Percentiles rank a stretch among this genome's conserved stretches.
Conservation (phyloP, 2,888 invertebrate genomes). For the Chrysodeixis includens region DNA sequence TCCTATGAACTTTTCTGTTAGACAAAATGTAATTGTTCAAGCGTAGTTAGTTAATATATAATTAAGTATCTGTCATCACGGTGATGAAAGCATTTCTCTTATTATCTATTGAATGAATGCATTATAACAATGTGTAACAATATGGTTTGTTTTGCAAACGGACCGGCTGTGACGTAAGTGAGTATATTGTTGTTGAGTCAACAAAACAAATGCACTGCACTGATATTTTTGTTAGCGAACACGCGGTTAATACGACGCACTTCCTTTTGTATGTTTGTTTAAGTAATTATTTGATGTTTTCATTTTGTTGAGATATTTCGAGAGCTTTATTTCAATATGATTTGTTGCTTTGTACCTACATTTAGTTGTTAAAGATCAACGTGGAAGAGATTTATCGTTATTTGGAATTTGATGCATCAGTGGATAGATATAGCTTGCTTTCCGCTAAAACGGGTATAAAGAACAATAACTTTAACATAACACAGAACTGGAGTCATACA, state of each 20-base stretch:
- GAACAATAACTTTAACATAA: no score
- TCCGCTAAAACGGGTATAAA: neutral
- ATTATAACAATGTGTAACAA: conserved; percentile 43
- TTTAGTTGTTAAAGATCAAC: conserved; percentile 16
- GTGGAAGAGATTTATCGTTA: neutral
- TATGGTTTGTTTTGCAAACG: conserved; percentile 53
- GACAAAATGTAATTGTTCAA: neutral
- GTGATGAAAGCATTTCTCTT: conserved; percentile 4
- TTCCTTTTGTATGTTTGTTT: conserved; percentile 52
- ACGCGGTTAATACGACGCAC: conserved; percentile 46
- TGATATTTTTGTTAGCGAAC: conserved; percentile 43
- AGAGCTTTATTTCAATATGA: conserved; percentile 19
- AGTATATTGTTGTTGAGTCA: conserved; percentile 49
- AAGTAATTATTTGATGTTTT: conserved; percentile 55
- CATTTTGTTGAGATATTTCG: conserved; percentile 45
- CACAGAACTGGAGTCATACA: no score
- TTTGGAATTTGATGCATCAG: neutral
- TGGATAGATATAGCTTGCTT: neutral
- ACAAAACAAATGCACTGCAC: conserved; percentile 41
- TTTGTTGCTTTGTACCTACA: conserved; percentile 17
- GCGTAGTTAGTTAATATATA: neutral
- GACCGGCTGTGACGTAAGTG: conserved; percentile 59
- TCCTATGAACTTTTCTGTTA: neutral
- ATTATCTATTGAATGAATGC: conserved; percentile 19
- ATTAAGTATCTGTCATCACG: neutral